Evolutionary conservation across 2,888 invertebrate genomes (phyloP).

Genomic region (Cheilosia vernalis): DNA sequence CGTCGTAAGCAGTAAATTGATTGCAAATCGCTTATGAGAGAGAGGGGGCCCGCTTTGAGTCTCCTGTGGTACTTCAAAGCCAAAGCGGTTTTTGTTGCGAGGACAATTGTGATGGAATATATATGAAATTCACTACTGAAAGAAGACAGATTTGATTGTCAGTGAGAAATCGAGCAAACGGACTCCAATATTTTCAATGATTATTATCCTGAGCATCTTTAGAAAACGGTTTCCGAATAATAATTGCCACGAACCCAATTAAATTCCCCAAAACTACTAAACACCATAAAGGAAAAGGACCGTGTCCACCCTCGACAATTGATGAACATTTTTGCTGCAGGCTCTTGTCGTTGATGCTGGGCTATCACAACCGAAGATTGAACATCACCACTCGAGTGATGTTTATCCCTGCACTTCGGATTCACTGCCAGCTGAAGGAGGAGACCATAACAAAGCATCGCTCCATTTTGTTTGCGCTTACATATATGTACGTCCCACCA

Average conservation of each 20-base stretch:
- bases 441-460: neutral
- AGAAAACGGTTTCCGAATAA: neutral
- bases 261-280: neutral
- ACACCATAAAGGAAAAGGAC: slow-evolving; percentile 2
- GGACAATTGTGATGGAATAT: no score
- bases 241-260: slow-evolving; percentile 3
- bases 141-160: no score
- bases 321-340: slow-evolving; percentile 11
- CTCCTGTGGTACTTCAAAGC: no score
- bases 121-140: no score
- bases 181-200: no score
- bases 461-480: slow-evolving; percentile 27
- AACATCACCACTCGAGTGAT: slow-evolving; percentile 21
- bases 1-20: no score
- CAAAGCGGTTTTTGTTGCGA: no score
- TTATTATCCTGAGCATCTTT: no score
- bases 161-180: no score
- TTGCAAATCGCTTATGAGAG: no score
- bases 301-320: slow-evolving; percentile 13
- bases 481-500: slow-evolving; percentile 3
- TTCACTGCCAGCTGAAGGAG: neutral
- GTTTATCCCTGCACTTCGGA: slow-evolving; percentile 39
- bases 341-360: neutral
- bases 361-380: slow-evolving; percentile 31
- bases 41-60: no score